Evolutionary conservation across 2,113 vertebrate genomes (phyloP), one percentile per base, ranked within the genome.

Genomic region (Oncorhynchus clarkii): DNA sequence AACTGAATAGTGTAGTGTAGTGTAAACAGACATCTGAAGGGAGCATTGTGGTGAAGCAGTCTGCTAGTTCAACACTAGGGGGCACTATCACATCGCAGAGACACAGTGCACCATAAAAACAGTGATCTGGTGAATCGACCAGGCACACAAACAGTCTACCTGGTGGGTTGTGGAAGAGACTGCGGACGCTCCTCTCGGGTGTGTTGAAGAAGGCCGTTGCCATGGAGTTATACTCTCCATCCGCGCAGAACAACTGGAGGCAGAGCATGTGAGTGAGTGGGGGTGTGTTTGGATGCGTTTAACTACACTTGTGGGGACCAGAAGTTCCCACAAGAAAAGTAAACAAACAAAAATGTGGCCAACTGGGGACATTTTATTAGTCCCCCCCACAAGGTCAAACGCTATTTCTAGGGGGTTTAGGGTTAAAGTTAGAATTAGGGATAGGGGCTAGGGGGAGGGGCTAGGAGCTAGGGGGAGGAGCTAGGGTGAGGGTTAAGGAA

Each of bases 141-240:
- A 18, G 18, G 0, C 39, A 6, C 31, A 16, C 49, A 64, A 74
- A 80, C 65, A 59, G 34, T 69, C 14, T 51, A 99, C 98, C 97
- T 92, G 95, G 93, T 18, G 94, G 95, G 80, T 96, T 96, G 24
- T 99, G 98, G 89, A 99, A 99, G 27, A 99, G 96, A 80, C 94
- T 96, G 29, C 95, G 95, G 0, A 99, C 97, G 0, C 98, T 99
- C 82, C 90, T 97, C 94, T 99, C 97, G 0, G 98, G 98, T 3
- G 97, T 99, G 87, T 98, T 98, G 86, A 99, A 99, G 91, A 99
- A 97, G 70, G 96, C 90, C 0, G 96, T 96, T 0, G 98, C 98
- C 97, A 99, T 99, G 1, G 97, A 94, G 84, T 98, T 99, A 85
- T 99, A 99, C 82, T 99, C 96, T 12, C 98, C 98, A 71, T 99